Percentiles rank a stretch among this genome's conserved stretches.
These are phyloP conservation scores for Sisor rabdophorus DNA, from an alignment of 2,113 vertebrate genomes.

Conservation along the genomic window DNA sequence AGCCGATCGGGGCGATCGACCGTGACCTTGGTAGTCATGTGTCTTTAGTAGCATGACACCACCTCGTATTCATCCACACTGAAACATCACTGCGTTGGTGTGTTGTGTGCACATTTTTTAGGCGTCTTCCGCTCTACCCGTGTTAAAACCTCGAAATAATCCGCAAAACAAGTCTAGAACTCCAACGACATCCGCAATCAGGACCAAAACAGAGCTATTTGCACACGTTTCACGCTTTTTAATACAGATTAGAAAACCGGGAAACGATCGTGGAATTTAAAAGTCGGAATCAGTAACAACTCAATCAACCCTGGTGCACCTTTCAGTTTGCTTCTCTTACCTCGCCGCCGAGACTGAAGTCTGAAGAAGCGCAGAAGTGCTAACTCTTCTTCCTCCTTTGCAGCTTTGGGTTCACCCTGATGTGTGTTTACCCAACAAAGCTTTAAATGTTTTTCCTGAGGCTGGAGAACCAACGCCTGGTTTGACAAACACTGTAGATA, in stretches of 20 bases:
- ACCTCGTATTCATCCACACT: neutral
- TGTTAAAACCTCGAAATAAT: slow-evolving; percentile 20
- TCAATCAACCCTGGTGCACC: neutral
- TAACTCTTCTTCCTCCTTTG: neutral
- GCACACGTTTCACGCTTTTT: neutral
- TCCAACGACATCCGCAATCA: neutral
- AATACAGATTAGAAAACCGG: neutral
- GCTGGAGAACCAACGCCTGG: neutral
- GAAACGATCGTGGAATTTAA: neutral
- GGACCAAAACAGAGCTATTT: neutral
- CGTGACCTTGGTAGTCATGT: neutral
- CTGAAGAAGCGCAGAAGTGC: slow-evolving; percentile 10
- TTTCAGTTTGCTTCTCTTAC: neutral
- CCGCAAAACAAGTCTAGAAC: slow-evolving; percentile 29
- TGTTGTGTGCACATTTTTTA: neutral
- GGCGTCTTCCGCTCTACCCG: slow-evolving; percentile 26
- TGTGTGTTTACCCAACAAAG: neutral
- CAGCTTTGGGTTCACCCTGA: neutral
- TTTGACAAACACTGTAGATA: slow-evolving; percentile 5
- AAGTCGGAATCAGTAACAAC: neutral
- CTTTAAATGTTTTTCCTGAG: neutral
- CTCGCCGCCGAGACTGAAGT: neutral
- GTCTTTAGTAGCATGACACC: neutral
- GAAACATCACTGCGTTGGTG: neutral
- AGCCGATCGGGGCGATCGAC: neutral